Base-by-base conservation (phyloP, 2,888 invertebrate genomes). In the Drosophila dives region DNA sequence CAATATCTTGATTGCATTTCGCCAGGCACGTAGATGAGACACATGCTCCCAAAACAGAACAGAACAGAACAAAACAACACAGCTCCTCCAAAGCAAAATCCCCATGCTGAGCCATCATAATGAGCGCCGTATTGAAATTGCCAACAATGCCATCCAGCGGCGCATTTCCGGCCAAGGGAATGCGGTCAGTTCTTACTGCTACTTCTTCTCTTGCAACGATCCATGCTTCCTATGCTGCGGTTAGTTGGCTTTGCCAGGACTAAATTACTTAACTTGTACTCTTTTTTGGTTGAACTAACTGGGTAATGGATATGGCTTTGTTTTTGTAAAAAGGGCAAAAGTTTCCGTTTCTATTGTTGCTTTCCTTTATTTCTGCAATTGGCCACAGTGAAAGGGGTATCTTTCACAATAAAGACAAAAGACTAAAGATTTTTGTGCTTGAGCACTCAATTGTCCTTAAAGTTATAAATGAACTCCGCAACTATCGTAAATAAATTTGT, bases 1-100 rank as follows among this genome's bases (percentile, higher is more conserved):
- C 90, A 85, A 85, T 89, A 85, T 89, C 90, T 87, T 85, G 84
- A 89, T 85, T 85, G 85, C 88, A 85, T 87, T 85, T 73, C 70
- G 58, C 79, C 51, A 36, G 70, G 89, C 84, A 85, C 84, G 90
- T 85, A 85, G 80, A 67, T 55, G 76, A 72, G 82, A 77, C 83
- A 88, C 80, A 88, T 87, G 82, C 86, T 73, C 75, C 79, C 51
- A 32, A 64, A 67, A 26, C 60, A 53, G 15, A 62, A 33, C 49
- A 15, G 17, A 23, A 33, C 51, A 50, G 5, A 40, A 23, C 50
- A 49, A 7, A 40, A 23, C 60, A 53, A 33, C 51, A 50, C 8
- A 40, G 32, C 29, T 29, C 29, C 34, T 20, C 61, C 75, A 23
- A 20, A 26, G 36, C 45, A 45, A 29, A 45, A 36, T 54, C 65